Conservation (phyloP, 2,888 invertebrate genomes). For the Saturnia japonica region DNA sequence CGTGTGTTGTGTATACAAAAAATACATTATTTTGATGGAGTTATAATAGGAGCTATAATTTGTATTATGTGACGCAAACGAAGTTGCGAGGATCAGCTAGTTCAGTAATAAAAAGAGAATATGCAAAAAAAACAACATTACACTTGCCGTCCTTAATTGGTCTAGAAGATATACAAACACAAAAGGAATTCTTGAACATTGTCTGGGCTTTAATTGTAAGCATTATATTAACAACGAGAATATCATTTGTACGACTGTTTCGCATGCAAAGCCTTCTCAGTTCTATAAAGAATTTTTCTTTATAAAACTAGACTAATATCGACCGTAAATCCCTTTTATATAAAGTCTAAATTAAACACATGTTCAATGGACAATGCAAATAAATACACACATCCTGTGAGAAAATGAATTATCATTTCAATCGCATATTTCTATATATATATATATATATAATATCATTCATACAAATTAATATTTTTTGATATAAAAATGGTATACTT, state of each 20-base stretch:
- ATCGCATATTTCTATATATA: constrained; percentile 47
- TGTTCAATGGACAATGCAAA: constrained; percentile 37
- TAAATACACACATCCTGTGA: constrained; percentile 45
- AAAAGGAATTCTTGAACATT: constrained; percentile 54
- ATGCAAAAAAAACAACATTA: neutral
- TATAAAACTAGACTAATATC: constrained; percentile 26
- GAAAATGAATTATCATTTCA: constrained; percentile 50
- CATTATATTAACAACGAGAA: constrained; percentile 24
- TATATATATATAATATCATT: no score
- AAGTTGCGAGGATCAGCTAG: no score
- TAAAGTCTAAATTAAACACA: constrained; percentile 26
- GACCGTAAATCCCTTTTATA: constrained; percentile 24
- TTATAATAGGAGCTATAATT: no score
- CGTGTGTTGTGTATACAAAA: no score
- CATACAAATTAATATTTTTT: neutral
- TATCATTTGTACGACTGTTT: constrained; percentile 28
- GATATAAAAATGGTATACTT: neutral
- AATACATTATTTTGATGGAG: no score
- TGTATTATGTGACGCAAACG: no score
- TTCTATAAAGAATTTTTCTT: constrained; percentile 22
- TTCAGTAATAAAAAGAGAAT: neutral
- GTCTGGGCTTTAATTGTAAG: constrained; percentile 60
- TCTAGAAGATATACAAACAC: constrained; percentile 31
- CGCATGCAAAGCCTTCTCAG: constrained; percentile 23
- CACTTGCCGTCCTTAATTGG: constrained; percentile 7